Evolutionary conservation across 2,888 invertebrate genomes (phyloP).

Genomic region (Acanthosoma haemorrhoidale): DNA sequence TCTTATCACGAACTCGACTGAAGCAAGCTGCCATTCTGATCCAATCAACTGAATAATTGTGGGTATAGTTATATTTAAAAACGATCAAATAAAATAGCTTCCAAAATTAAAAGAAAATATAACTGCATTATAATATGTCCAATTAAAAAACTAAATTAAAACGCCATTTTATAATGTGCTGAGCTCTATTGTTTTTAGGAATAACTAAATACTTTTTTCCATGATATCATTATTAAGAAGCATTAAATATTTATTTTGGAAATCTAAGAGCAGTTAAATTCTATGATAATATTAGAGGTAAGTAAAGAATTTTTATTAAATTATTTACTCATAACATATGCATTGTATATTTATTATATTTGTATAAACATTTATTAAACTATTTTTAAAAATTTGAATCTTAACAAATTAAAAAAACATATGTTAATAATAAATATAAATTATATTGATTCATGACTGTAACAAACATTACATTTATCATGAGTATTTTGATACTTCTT

Average conservation of each 20-base stretch:
- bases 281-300: too few relatives aligned
- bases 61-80: not conserved
- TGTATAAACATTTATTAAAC: not conserved
- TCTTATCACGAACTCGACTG: not conserved
- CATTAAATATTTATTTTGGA: too few relatives aligned
- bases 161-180: conserved; percentile 18
- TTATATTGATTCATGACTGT: not conserved
- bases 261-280: too few relatives aligned
- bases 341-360: not conserved
- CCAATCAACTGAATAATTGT: not conserved
- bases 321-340: not conserved
- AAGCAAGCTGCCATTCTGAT: conserved; percentile 2
- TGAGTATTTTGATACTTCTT: too few relatives aligned
- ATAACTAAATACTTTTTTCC: too few relatives aligned
- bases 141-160: conserved; percentile 20
- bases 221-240: too few relatives aligned
- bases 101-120: not conserved
- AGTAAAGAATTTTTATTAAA: not conserved
- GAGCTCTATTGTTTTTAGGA: conserved; percentile 23
- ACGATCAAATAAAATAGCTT: not conserved
- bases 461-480: not conserved
- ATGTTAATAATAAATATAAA: not conserved
- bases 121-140: not conserved
- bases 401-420: not conserved
- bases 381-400: not conserved